These are phyloP conservation scores for Centroberyx gerrardi DNA, from an alignment of 2,797 vertebrate genomes.

Conservation along the genomic window DNA sequence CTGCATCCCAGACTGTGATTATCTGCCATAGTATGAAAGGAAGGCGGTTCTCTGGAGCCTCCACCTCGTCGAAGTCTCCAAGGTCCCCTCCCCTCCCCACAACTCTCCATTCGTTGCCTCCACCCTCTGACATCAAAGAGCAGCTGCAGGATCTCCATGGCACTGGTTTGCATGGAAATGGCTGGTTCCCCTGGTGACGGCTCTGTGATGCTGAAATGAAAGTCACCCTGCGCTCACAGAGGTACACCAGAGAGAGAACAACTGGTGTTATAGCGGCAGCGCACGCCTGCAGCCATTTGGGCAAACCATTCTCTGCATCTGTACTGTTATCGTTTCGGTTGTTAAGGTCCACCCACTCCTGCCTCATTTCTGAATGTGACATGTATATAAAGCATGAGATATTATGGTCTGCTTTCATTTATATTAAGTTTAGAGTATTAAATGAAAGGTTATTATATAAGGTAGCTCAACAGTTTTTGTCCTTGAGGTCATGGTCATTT, in stretches of 20 bases:
- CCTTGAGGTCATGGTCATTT: constrained; percentile 69
- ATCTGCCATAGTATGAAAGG: constrained; percentile 11
- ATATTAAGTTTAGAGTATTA: constrained; percentile 73
- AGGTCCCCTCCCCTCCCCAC: constrained; percentile 15
- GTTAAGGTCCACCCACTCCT: constrained; percentile 33
- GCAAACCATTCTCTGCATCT: constrained; percentile 27
- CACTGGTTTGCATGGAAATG: constrained; percentile 67
- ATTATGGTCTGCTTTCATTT: constrained; percentile 79
- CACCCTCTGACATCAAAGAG: constrained; percentile 56
- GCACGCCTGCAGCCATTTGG: constrained; percentile 25
- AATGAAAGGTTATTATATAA: constrained; percentile 73
- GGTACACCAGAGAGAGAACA: constrained; percentile 12
- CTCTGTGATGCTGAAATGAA: constrained; percentile 55
- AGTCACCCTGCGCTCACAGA: constrained; percentile 38
- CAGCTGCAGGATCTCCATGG: constrained; percentile 68
- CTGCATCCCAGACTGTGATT: background rate
- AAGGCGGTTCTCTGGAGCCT: constrained; percentile 24
- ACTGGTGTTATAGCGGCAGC: constrained; percentile 29
- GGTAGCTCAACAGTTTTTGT: constrained; percentile 61
- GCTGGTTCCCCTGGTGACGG: constrained; percentile 63
- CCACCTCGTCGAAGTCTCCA: constrained; percentile 41
- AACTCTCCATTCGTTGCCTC: constrained; percentile 22
- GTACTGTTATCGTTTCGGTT: constrained; percentile 27
- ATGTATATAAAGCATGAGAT: constrained; percentile 85
- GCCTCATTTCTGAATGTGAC: constrained; percentile 77